Percentiles rank a stretch among this genome's conserved stretches.
Conservation (phyloP, 2,888 invertebrate genomes). For the Agrypnus murinus region DNA sequence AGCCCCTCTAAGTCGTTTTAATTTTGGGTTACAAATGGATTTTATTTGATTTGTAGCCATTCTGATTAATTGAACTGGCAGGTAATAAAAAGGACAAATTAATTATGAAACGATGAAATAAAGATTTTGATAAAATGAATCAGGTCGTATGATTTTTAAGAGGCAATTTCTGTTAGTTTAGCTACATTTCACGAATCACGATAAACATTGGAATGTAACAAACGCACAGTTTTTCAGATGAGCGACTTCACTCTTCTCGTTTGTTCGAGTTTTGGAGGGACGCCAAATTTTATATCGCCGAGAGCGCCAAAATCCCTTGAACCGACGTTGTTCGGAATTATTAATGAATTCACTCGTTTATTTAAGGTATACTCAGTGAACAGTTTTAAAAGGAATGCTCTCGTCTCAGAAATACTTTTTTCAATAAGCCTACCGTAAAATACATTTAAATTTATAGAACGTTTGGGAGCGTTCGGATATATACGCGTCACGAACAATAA, state of each 20-base stretch:
- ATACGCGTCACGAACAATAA: background rate
- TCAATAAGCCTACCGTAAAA: slow-evolving; percentile 23
- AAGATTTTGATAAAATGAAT: background rate
- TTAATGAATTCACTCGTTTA: slow-evolving; percentile 47
- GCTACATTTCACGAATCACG: slow-evolving; percentile 28
- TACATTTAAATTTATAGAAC: slow-evolving; percentile 18
- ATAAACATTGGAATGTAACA: slow-evolving; percentile 37
- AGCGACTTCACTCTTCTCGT: slow-evolving; percentile 38
- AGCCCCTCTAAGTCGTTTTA: slow-evolving; percentile 15
- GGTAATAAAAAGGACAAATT: background rate
- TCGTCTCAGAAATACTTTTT: slow-evolving; percentile 30
- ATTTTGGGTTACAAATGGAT: slow-evolving; percentile 19
- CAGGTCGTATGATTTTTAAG: background rate
- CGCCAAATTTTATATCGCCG: slow-evolving; percentile 47
- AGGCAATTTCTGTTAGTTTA: slow-evolving; percentile 8
- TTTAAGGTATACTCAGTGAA: slow-evolving; percentile 40
- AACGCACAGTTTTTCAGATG: slow-evolving; percentile 40
- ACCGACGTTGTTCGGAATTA: slow-evolving; percentile 45
- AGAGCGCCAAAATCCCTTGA: slow-evolving; percentile 46
- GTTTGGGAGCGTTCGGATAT: background rate
- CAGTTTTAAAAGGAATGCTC: slow-evolving; percentile 25
- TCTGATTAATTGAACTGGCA: slow-evolving; percentile 10
- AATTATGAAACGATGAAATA: background rate
- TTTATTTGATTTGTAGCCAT: slow-evolving; percentile 3
- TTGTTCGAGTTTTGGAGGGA: slow-evolving; percentile 43